Evolutionary conservation across 2,888 invertebrate genomes (phyloP), one percentile per base, ranked within the genome.

Genomic region (Mesochorus sp.): DNA sequence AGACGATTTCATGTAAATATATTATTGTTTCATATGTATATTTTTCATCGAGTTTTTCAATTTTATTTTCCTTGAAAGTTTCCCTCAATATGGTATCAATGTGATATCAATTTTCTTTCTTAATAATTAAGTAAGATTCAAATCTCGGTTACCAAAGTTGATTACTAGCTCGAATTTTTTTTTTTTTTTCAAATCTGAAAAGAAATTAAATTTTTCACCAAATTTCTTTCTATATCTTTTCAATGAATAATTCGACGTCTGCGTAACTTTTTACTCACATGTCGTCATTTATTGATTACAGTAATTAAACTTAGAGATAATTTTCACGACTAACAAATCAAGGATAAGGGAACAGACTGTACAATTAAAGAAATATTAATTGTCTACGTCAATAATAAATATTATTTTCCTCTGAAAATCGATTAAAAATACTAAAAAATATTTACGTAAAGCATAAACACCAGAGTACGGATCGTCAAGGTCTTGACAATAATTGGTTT

Each of bases 201-300:
- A 8, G n/a, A 14, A 3, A 2, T 49, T 12, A 12, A 47, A 51
- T n/a, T 24, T 37, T 8, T 57, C 47, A 21, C 21, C n/a, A n/a
- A n/a, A n/a, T n/a, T n/a, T n/a, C n/a, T n/a, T n/a, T n/a, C n/a
- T n/a, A n/a, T n/a, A n/a, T n/a, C n/a, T n/a, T n/a, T n/a, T n/a
- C n/a, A n/a, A n/a, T n/a, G n/a, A n/a, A n/a, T n/a, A n/a, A n/a
- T n/a, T n/a, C n/a, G n/a, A n/a, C n/a, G n/a, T n/a, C n/a, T n/a
- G n/a, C n/a, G n/a, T n/a, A n/a, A 47, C 31, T 49, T 49, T 51
- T 28, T 17, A 39, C 19, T 49, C 24, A 67, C 26, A 44, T 61
- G 53, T 61, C 34, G 59, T 67, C 24, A 61, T 68, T 75, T 75
- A 75, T 75, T 68, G 74, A 68, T 51, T 75, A 75, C 66, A 75